Evolutionary conservation across 1,140 invertebrate species (phyloP).

Genomic region (Mylabris phalerata): DNA sequence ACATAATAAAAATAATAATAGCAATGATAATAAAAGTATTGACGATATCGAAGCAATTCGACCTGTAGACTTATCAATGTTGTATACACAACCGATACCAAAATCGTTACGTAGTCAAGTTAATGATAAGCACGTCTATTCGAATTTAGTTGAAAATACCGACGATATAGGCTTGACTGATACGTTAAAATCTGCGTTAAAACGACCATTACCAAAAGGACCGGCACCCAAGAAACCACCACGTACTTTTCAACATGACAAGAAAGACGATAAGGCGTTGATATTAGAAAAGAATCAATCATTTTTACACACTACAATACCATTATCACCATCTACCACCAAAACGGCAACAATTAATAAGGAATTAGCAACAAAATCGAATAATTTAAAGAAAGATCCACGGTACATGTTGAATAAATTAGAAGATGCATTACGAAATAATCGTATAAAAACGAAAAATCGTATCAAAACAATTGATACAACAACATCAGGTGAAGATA

Average conservation of each 20-base stretch:
- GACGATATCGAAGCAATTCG: constrained; percentile 6
- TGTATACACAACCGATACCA: constrained; percentile 40
- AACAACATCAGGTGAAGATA: constrained; percentile 32
- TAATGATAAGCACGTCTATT: constrained; percentile 22
- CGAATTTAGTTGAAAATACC: constrained; percentile 30
- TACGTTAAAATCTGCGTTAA: constrained; percentile 54
- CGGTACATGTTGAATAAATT: constrained; percentile 52
- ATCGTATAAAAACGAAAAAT: constrained; percentile 38
- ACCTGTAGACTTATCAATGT: constrained; percentile 23
- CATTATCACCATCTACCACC: background rate
- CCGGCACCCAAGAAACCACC: constrained; percentile 68
- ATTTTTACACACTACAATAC: constrained; percentile 14
- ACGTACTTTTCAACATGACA: constrained; percentile 51
- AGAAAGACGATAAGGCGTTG: constrained; percentile 7
- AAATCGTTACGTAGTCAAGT: constrained; percentile 32
- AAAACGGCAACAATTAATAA: background rate
- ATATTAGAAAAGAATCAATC: constrained; percentile 22
- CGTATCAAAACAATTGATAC: constrained; percentile 20
- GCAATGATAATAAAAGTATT: background rate
- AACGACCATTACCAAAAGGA: constrained; percentile 55
- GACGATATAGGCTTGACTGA: constrained; percentile 41
- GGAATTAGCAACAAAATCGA: constrained; percentile 4
- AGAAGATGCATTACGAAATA: constrained; percentile 49
- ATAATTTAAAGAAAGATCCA: constrained; percentile 1
- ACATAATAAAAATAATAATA: background rate